These are phyloP conservation scores for Exocentrus adspersus DNA, from an alignment of 2,888 invertebrate species.

Conservation along the genomic window DNA sequence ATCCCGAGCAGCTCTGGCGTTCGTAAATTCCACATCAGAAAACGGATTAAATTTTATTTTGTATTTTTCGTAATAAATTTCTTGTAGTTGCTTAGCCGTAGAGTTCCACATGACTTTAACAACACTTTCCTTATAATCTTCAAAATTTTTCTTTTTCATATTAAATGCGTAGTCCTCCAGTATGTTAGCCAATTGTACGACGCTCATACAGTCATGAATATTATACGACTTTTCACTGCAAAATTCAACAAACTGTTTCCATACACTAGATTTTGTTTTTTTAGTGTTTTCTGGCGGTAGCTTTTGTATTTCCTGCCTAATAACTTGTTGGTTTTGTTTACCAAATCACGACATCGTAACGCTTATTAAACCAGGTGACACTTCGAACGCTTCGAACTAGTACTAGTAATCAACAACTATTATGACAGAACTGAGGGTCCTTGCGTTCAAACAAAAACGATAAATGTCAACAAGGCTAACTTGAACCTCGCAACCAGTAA, in stretches of 20 bases:
- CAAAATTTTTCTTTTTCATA: slow-evolving; percentile 7
- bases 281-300: neutral
- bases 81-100: neutral
- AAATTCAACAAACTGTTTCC: slow-evolving; percentile 6
- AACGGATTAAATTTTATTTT: slow-evolving; percentile 18
- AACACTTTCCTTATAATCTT: neutral
- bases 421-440: no score
- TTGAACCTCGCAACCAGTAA: no score
- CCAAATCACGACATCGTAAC: slow-evolving; percentile 8
- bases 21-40: slow-evolving; percentile 10
- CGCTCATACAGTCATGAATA: slow-evolving; percentile 5
- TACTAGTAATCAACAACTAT: no score
- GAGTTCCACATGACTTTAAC: neutral
- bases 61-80: slow-evolving; percentile 16
- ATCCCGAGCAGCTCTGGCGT: slow-evolving; percentile 2
- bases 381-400: no score
- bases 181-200: slow-evolving; percentile 10
- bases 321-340: slow-evolving; percentile 2
- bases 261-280: slow-evolving; percentile 5
- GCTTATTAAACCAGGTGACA: no score
- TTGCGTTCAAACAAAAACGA: no score
- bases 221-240: slow-evolving; percentile 2
- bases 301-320: slow-evolving; percentile 3
- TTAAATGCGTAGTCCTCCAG: slow-evolving; percentile 7
- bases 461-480: no score